Conservation (phyloP, 1,140 invertebrate genomes). For the Hetaerina americana region DNA sequence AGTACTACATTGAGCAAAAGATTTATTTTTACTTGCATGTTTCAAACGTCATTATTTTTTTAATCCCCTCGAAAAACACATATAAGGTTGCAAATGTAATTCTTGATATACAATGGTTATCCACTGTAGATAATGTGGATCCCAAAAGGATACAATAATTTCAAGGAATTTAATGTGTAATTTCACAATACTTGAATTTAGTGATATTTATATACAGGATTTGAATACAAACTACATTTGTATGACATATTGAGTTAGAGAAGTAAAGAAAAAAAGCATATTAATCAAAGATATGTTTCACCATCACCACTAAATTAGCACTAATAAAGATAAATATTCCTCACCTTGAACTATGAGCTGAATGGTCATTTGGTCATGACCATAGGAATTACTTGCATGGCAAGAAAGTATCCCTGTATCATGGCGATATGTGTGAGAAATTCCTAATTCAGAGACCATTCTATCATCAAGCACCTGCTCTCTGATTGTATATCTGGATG, state of each 20-base stretch:
- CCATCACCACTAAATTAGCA: too few relatives aligned
- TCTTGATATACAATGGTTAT: too few relatives aligned
- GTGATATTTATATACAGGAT: too few relatives aligned
- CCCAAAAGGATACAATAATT: too few relatives aligned
- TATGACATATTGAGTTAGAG: background rate
- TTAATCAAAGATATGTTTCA: background rate
- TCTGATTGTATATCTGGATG: constrained; percentile 46
- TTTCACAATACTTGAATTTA: too few relatives aligned
- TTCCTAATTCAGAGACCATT: constrained; percentile 69
- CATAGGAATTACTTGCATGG: constrained; percentile 74
- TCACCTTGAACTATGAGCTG: constrained; percentile 80
- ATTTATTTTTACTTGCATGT: too few relatives aligned
- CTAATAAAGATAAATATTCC: constrained; percentile 8
- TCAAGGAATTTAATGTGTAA: too few relatives aligned
- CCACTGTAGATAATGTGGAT: too few relatives aligned
- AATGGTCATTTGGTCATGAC: constrained; percentile 80
- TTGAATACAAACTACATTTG: background rate
- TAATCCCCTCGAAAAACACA: too few relatives aligned
- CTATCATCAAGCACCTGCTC: constrained; percentile 65
- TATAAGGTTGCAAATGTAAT: too few relatives aligned
- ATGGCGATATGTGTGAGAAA: constrained; percentile 67
- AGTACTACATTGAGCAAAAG: too few relatives aligned
- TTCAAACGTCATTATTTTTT: too few relatives aligned
- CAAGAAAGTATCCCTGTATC: constrained; percentile 85
- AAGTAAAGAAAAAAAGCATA: background rate